These are phyloP conservation scores for Thyatira batis DNA, from an alignment of 2,888 invertebrate genomes.

Conservation along the genomic window DNA sequence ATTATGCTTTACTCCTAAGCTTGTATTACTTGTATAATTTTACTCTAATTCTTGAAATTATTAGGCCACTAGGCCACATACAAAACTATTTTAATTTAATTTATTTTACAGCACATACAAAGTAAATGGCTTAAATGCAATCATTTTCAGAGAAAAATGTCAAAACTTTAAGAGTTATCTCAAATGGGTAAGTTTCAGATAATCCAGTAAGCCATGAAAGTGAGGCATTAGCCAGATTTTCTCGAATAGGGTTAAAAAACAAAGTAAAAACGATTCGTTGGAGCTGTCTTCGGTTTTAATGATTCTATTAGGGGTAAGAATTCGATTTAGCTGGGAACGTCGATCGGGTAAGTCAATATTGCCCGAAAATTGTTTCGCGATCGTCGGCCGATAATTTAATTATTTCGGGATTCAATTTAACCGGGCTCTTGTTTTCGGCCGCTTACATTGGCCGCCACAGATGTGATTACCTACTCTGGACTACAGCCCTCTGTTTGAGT, in stretches of 20 bases:
- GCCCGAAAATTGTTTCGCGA: constrained; percentile 65
- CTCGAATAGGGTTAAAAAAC: constrained; percentile 21
- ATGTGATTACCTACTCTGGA: constrained; percentile 36
- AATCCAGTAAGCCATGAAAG: too few relatives aligned
- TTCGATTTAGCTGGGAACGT: constrained; percentile 46
- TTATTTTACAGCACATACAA: too few relatives aligned
- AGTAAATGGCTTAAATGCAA: too few relatives aligned
- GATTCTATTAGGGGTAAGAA: constrained; percentile 51
- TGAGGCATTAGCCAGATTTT: constrained; percentile 9
- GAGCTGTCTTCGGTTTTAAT: constrained; percentile 37
- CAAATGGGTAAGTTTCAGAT: constrained; percentile 7
- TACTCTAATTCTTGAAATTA: too few relatives aligned
- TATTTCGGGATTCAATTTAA: constrained; percentile 53
- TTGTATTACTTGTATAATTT: too few relatives aligned
- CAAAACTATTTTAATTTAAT: too few relatives aligned
- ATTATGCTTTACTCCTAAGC: too few relatives aligned
- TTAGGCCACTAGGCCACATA: too few relatives aligned
- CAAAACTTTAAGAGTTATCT: too few relatives aligned
- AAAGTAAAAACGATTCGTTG: constrained; percentile 25
- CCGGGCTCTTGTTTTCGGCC: constrained; percentile 38
- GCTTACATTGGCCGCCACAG: constrained; percentile 34
- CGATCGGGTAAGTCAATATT: constrained; percentile 55
- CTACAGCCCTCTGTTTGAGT: constrained; percentile 19
- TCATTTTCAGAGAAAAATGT: too few relatives aligned
- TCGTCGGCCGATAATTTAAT: constrained; percentile 64